These are phyloP conservation scores for Montipora cactus DNA, from an alignment of 64 coral and sea anemone species.

Conservation along the genomic window DNA sequence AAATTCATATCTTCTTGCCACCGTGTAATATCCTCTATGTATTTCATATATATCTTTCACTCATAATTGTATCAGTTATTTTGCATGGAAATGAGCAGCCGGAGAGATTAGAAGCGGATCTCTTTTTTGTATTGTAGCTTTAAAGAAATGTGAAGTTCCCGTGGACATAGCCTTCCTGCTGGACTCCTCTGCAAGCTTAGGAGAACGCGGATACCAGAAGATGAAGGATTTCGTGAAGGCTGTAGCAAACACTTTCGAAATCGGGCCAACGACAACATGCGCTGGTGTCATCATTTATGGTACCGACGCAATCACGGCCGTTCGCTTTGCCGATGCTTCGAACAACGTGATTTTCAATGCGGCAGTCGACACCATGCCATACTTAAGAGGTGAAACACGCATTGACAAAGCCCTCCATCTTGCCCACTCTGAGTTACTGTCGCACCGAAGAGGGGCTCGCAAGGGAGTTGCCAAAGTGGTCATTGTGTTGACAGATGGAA, in stretches of 20 bases:
- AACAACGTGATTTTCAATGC: slow-evolving; percentile 12
- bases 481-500: slow-evolving; percentile 6
- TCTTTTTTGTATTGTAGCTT: not conserved
- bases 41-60: too few species aligned
- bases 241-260: slow-evolving; percentile 56
- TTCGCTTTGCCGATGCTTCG: slow-evolving; percentile 39
- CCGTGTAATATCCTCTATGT: too few species aligned
- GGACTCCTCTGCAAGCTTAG: slow-evolving; percentile 76
- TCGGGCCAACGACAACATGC: slow-evolving; percentile 30
- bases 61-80: too few species aligned
- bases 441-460: not conserved
- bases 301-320: slow-evolving; percentile 7
- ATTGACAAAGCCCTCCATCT: slow-evolving; percentile 72
- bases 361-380: slow-evolving; percentile 45
- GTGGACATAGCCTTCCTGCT: slow-evolving; percentile 75
- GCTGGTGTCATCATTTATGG: slow-evolving; percentile 63
- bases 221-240: slow-evolving; percentile 76
- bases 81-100: too few species aligned
- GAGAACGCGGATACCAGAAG: slow-evolving; percentile 39
- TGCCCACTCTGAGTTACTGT: slow-evolving; percentile 8
- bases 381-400: slow-evolving; percentile 67
- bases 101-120: not conserved
- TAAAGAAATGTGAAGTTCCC: slow-evolving; percentile 31
- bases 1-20: too few species aligned
- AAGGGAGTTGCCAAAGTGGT: slow-evolving; percentile 12